Conservation (phyloP, 1,140 invertebrate species). For the Aphelinus certus region DNA sequence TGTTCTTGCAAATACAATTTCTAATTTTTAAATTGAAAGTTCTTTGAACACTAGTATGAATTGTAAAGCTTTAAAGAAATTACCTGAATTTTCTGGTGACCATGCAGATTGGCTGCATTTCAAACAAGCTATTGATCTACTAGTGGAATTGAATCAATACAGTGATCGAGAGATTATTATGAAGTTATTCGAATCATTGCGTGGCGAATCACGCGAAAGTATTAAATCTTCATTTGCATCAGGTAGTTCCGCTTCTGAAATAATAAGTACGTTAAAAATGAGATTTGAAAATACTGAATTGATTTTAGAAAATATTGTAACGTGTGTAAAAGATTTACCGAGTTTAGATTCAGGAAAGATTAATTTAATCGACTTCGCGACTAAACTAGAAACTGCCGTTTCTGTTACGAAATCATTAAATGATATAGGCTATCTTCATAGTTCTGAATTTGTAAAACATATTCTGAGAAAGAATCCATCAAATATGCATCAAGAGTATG, state of each 20-base stretch:
- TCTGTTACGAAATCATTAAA: slow-evolving; percentile 21
- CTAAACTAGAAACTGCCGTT: slow-evolving; percentile 16
- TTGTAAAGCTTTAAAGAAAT: neutral
- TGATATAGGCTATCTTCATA: slow-evolving; percentile 21
- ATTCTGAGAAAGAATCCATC: slow-evolving; percentile 13
- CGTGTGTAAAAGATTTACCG: neutral
- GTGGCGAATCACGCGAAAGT: too few relatives aligned
- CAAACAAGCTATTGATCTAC: too few relatives aligned
- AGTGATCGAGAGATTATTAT: too few relatives aligned
- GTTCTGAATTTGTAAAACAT: neutral
- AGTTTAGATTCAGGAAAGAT: neutral
- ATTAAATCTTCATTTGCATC: too few relatives aligned
- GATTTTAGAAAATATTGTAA: neutral
- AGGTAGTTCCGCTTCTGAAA: neutral
- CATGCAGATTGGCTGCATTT: too few relatives aligned
- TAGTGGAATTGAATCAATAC: too few relatives aligned
- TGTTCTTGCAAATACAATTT: too few relatives aligned
- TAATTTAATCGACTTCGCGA: slow-evolving; percentile 14
- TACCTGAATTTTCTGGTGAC: too few relatives aligned
- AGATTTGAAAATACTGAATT: slow-evolving; percentile 10
- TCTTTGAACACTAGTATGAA: too few relatives aligned
- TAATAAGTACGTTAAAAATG: neutral
- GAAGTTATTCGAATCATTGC: too few relatives aligned
- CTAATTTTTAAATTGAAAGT: too few relatives aligned
- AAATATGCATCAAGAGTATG: neutral